Percentiles rank a stretch among this genome's conserved stretches.
phyloP scores from a whole-genome alignment of 92 coral and sea anemone genomes.

The Epizoanthus ramosus region DNA sequence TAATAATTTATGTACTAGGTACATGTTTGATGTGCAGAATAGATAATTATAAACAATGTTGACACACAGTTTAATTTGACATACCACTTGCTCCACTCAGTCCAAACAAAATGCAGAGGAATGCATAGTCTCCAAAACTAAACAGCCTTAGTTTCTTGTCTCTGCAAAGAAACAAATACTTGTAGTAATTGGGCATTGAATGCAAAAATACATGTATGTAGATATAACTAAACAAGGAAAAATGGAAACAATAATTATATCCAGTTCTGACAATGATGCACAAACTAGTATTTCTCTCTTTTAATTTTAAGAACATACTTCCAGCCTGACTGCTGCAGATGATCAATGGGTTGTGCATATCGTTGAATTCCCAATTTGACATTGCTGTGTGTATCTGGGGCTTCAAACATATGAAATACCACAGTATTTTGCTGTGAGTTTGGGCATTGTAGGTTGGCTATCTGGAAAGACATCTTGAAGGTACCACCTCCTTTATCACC shows the following conservation, averaged over 20 bases:
- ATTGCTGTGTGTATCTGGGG: slow-evolving; percentile 16
- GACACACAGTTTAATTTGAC: background rate
- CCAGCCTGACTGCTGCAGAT: slow-evolving; percentile 16
- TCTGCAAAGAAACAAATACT: slow-evolving; percentile 21
- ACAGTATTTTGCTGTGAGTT: slow-evolving; percentile 36
- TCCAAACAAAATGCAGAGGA: slow-evolving; percentile 36
- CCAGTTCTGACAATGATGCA: background rate
- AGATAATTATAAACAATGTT: background rate
- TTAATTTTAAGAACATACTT: slow-evolving; percentile 1
- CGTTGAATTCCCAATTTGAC: slow-evolving; percentile 10
- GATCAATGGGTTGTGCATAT: slow-evolving; percentile 13
- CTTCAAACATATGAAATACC: slow-evolving; percentile 4
- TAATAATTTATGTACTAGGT: background rate
- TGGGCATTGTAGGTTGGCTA: slow-evolving; percentile 28
- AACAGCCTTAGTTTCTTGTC: slow-evolving; percentile 32
- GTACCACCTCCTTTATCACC: slow-evolving; percentile 46
- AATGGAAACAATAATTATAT: too few relatives aligned
- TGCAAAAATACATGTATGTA: too few relatives aligned
- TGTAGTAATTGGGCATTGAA: too few relatives aligned
- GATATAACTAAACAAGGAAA: too few relatives aligned
- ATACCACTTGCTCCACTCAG: slow-evolving; percentile 46
- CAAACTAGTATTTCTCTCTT: background rate
- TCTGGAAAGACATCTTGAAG: slow-evolving; percentile 46
- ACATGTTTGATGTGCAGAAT: too few relatives aligned
- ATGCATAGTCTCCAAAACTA: slow-evolving; percentile 47